phyloP scores from a whole-genome alignment of 2,888 invertebrate genomes.

The Apomyelois bistriatella region DNA sequence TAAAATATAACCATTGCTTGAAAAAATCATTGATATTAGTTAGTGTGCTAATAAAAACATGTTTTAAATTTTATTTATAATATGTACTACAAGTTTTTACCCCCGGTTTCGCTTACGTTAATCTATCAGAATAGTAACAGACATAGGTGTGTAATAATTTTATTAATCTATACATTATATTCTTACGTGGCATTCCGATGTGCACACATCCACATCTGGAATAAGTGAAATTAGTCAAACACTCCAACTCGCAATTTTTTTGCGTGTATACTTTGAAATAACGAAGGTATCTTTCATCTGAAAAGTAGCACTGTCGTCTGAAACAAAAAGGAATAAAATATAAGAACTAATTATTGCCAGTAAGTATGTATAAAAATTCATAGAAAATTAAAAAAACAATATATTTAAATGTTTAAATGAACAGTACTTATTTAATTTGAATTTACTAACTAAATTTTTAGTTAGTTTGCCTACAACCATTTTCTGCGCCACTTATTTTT shows the following conservation, averaged over 20 bases:
- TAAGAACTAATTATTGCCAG: not conserved
- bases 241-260: conserved; percentile 83
- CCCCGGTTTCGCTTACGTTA: too few species aligned
- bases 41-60: too few species aligned
- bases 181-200: conserved; percentile 80
- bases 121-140: too few species aligned
- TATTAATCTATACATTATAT: not conserved
- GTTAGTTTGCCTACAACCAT: too few species aligned
- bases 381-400: not conserved
- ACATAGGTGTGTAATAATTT: not conserved
- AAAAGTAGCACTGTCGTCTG: conserved; percentile 82
- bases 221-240: conserved; percentile 81
- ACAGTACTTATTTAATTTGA: too few species aligned
- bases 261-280: conserved; percentile 83
- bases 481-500: too few species aligned
- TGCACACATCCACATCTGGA: conserved; percentile 80
- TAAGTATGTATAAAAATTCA: not conserved
- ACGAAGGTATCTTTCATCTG: conserved; percentile 75
- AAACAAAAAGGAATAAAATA: not conserved
- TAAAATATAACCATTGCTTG: not conserved
- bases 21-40: too few species aligned
- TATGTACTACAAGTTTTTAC: too few species aligned
- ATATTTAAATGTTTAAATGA: too few species aligned
- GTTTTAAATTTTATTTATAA: too few species aligned
- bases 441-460: too few species aligned